Percentiles rank a stretch among this genome's conserved stretches.
Evolutionary conservation across 2,888 invertebrate species (phyloP).

Genomic region (Galerucella pusilla): DNA sequence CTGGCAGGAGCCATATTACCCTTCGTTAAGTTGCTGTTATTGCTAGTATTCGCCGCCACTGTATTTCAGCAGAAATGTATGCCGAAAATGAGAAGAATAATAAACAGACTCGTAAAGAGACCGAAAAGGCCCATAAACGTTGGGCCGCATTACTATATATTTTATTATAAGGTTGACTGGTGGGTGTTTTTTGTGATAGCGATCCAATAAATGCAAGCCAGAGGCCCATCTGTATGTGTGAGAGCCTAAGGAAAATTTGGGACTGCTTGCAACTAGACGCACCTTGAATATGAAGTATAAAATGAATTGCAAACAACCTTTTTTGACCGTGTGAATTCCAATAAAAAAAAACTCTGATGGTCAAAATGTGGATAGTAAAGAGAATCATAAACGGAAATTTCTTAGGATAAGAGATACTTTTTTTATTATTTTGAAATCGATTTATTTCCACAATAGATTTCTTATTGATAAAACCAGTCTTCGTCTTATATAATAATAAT

Average conservation of each 20-base stretch:
- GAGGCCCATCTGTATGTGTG: slow-evolving; percentile 31
- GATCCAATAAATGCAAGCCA: slow-evolving; percentile 41
- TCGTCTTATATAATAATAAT: too few relatives aligned
- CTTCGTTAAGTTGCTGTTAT: not conserved
- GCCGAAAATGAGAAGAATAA: slow-evolving; percentile 37
- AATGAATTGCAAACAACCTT: slow-evolving; percentile 37
- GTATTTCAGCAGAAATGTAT: slow-evolving; percentile 27
- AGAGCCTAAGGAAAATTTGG: slow-evolving; percentile 38
- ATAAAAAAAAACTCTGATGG: slow-evolving; percentile 31
- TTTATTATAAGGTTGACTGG: slow-evolving; percentile 39
- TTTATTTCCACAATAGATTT: too few relatives aligned
- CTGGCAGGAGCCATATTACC: not conserved
- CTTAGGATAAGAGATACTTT: not conserved
- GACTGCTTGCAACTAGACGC: slow-evolving; percentile 33
- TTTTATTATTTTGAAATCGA: not conserved
- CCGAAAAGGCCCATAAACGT: slow-evolving; percentile 38
- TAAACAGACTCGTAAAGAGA: slow-evolving; percentile 37
- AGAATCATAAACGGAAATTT: slow-evolving; percentile 15
- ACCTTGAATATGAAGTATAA: slow-evolving; percentile 40
- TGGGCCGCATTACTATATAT: slow-evolving; percentile 42
- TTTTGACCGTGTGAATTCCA: slow-evolving; percentile 22
- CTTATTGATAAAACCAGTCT: too few relatives aligned
- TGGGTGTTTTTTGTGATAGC: slow-evolving; percentile 37
- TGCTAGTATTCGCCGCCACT: slow-evolving; percentile 6
- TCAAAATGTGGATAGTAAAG: slow-evolving; percentile 13